These are phyloP conservation scores for Scotopteryx bipunctaria DNA, from an alignment of 2,888 invertebrate genomes.

Conservation along the genomic window DNA sequence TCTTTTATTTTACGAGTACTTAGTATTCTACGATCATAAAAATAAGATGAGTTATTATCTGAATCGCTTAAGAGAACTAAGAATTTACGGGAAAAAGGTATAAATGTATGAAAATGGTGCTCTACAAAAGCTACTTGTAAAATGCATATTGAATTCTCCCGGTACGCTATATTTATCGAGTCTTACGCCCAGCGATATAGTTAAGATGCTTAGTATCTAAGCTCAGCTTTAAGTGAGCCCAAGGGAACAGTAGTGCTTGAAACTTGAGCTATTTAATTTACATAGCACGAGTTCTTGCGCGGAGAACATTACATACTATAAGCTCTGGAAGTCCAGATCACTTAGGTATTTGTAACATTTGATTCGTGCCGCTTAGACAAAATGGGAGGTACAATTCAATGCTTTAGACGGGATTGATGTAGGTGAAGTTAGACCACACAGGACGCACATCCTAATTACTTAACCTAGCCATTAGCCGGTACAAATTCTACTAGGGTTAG, in stretches of 20 bases:
- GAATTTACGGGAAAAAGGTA: no score
- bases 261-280: slow-evolving; percentile 37
- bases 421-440: background rate
- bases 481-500: no score
- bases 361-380: slow-evolving; percentile 2
- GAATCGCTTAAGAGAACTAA: no score
- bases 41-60: no score
- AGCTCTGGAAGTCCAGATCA: slow-evolving; percentile 5
- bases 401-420: background rate
- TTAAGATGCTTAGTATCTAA: slow-evolving; percentile 34
- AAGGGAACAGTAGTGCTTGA: slow-evolving; percentile 30
- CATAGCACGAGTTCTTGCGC: slow-evolving; percentile 25
- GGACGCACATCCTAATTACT: background rate
- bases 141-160: slow-evolving; percentile 12
- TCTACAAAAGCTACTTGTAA: slow-evolving; percentile 3
- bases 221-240: slow-evolving; percentile 36
- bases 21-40: no score
- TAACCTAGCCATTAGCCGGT: no score
- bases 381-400: background rate
- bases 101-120: no score
- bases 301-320: slow-evolving; percentile 25
- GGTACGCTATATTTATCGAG: slow-evolving; percentile 11
- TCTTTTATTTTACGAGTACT: no score
- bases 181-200: slow-evolving; percentile 25
- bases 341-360: slow-evolving; percentile 2